Conservation (phyloP, 1,140 invertebrate genomes). For the Drosophila elegans region DNA sequence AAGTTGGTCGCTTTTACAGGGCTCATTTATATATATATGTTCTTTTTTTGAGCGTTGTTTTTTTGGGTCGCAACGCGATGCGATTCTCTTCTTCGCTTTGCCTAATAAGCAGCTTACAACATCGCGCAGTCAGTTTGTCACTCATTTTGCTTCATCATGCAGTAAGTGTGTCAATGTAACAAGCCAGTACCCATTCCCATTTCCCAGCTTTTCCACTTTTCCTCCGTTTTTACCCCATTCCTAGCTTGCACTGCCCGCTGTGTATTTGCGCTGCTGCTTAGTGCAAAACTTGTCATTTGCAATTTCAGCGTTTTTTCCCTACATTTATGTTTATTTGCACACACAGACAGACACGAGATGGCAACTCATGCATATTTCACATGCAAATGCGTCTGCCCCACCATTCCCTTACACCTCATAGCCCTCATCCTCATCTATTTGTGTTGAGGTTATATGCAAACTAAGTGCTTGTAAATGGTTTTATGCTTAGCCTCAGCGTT, state of each 20-base stretch:
- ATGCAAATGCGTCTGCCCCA: constrained; percentile 52
- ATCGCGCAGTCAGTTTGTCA: constrained; percentile 77
- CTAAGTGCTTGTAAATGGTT: constrained; percentile 76
- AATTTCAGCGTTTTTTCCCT: constrained; percentile 67
- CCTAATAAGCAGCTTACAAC: constrained; percentile 79
- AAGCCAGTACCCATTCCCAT: constrained; percentile 18
- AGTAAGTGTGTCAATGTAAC: constrained; percentile 80
- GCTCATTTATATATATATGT: constrained; percentile 49
- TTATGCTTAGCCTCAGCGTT: constrained; percentile 60
- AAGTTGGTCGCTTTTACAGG: constrained; percentile 53
- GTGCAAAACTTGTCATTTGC: constrained; percentile 82
- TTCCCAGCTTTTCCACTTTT: constrained; percentile 9
- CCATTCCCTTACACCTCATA: not conserved
- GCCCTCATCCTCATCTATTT: constrained; percentile 11
- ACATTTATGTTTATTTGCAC: constrained; percentile 59
- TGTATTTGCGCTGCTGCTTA: constrained; percentile 75
- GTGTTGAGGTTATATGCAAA: constrained; percentile 66
- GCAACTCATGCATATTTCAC: constrained; percentile 71
- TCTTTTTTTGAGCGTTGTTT: constrained; percentile 24
- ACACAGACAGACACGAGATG: constrained; percentile 35
- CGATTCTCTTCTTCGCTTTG: constrained; percentile 26
- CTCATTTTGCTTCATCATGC: constrained; percentile 82
- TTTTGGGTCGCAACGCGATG: constrained; percentile 48
- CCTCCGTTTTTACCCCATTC: not conserved
- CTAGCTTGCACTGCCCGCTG: constrained; percentile 7